Base-by-base conservation (phyloP, 2,113 vertebrate species). In the Phyllopteryx taeniolatus region DNA sequence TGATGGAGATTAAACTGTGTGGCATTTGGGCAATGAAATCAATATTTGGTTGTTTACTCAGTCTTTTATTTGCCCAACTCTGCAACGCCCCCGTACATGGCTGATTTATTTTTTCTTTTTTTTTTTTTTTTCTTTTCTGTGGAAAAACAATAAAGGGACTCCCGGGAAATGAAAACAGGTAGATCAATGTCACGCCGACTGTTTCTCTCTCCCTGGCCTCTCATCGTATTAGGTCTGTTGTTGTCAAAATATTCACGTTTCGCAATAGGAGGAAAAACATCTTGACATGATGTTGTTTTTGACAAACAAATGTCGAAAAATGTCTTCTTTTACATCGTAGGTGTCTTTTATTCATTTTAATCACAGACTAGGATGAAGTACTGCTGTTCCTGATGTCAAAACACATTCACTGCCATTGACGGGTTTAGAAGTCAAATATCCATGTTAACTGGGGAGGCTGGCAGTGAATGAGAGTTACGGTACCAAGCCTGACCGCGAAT, bases 111-210 rank as follows among this genome's bases (percentile, higher is more conserved):
- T 9, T n/a, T 9, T 22, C 8, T 56, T 10, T 9, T 10, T 20
- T 56, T 56, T 60, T 31, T 33, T 33, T 2, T 17, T 15, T 7
- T 27, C 27, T 71, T 81, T 47, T 49, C 49, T 13, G 6, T n/a
- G 22, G 44, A 67, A 77, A 79, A 60, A 74, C 60, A 72, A 86
- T 72, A 67, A 79, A 74, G 10, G 33, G 70, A 13, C 70, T 66
- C 66, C 76, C 51, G 79, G 73, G 76, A 85, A 88, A 87, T 88
- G 71, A 84, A 85, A 76, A 67, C 56, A 39, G 49, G 79, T 81
- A 80, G 68, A 83, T 81, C 71, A 78, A 81, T n/a, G 72, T 51
- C 75, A 83, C 39, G 11, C 65, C 20, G 46, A 51, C 72, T 69
- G 27, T 78, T 77, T 83, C 35, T 1, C 70, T 72, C 70, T 61